Conservation (phyloP, 2,888 invertebrate genomes). For the Volucella zonaria region DNA sequence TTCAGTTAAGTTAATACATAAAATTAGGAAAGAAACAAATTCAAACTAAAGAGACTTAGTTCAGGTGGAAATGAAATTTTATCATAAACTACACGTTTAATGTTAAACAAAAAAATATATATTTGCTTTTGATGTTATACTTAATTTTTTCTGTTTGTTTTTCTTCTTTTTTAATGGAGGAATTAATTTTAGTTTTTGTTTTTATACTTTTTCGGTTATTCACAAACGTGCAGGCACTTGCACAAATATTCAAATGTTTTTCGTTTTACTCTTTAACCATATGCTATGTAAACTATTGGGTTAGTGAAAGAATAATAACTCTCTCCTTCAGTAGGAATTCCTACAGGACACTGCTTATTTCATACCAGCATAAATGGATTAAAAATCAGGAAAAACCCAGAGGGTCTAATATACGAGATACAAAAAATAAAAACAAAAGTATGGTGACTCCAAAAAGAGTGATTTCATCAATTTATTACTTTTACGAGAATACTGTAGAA, state of each 20-base stretch:
- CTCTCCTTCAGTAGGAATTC: too few relatives aligned
- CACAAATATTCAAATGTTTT: background rate
- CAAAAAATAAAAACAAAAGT: too few relatives aligned
- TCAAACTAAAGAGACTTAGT: too few relatives aligned
- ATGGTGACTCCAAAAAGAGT: too few relatives aligned
- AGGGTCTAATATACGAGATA: too few relatives aligned
- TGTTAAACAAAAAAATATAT: constrained; percentile 35
- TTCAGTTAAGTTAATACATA: constrained; percentile 49
- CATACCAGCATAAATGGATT: too few relatives aligned
- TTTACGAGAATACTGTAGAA: too few relatives aligned
- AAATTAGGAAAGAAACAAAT: constrained; percentile 46
- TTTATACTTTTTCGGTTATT: constrained; percentile 40
- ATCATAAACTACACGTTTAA: constrained; percentile 48
- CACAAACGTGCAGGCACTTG: background rate
- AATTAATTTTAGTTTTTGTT: constrained; percentile 26
- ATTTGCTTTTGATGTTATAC: constrained; percentile 16
- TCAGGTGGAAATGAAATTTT: constrained; percentile 49
- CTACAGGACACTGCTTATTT: too few relatives aligned
- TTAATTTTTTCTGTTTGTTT: constrained; percentile 37
- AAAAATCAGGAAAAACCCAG: too few relatives aligned
- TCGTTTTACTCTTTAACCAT: background rate
- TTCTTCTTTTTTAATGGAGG: constrained; percentile 51
- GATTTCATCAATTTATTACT: too few relatives aligned
- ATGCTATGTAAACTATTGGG: too few relatives aligned
- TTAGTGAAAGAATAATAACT: too few relatives aligned